These are phyloP conservation scores for Callinectes sapidus DNA, from an alignment of 2,888 invertebrate species.

Conservation along the genomic window DNA sequence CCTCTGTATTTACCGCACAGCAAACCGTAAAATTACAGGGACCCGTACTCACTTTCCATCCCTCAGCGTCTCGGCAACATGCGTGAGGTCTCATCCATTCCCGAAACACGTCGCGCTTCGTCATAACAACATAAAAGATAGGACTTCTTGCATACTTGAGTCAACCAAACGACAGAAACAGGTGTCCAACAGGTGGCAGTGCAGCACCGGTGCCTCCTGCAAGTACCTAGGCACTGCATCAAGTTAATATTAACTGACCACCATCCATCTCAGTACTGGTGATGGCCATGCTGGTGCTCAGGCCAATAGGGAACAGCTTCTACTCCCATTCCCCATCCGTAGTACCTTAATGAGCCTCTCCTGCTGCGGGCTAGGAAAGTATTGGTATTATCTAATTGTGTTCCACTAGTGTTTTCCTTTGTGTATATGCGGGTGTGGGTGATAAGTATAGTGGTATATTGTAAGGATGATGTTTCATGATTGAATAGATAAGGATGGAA, in stretches of 20 bases:
- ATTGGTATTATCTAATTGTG: neutral
- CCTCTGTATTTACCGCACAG: neutral
- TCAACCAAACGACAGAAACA: neutral
- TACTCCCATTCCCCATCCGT: neutral
- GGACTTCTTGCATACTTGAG: neutral
- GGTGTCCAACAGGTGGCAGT: neutral
- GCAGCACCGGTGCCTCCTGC: neutral
- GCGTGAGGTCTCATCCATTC: neutral
- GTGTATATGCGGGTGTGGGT: neutral
- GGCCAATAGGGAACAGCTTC: neutral
- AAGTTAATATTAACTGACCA: neutral
- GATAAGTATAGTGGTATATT: neutral
- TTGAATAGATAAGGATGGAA: neutral
- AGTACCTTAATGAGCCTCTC: neutral
- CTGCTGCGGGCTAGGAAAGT: neutral
- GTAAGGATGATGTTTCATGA: neutral
- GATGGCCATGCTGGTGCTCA: conserved; percentile 23
- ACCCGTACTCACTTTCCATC: neutral
- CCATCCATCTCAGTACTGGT: neutral
- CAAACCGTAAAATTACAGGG: neutral
- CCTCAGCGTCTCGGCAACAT: neutral
- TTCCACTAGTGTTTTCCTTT: neutral
- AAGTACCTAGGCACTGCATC: neutral
- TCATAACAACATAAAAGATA: neutral
- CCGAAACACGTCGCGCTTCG: neutral